A percentile compares a stretch with the other conserved stretches of the same genome.
Conservation (phyloP, 2,888 invertebrate species). For the Adineta ricciae region DNA sequence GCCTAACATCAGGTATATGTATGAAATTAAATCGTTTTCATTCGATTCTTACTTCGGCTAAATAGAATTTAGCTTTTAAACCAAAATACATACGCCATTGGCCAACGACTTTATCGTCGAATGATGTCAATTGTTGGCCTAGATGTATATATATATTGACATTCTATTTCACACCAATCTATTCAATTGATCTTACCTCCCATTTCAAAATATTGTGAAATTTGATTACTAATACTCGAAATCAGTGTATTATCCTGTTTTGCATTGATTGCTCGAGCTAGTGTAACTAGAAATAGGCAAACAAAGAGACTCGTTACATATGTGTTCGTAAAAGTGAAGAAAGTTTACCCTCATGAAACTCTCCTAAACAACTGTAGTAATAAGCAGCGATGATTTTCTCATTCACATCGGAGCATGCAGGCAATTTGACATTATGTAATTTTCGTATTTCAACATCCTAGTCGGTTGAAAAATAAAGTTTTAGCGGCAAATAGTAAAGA, state of each 20-base stretch:
- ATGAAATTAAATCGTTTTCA: not conserved
- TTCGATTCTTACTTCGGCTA: constrained; percentile 54
- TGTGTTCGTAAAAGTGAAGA: too few species aligned
- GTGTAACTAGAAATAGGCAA: not conserved
- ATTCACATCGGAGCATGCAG: not conserved
- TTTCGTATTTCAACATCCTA: constrained; percentile 18
- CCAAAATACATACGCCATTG: constrained; percentile 59
- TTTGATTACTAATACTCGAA: constrained; percentile 11
- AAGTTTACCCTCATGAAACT: not conserved
- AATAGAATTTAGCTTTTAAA: constrained; percentile 57
- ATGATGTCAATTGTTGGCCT: constrained; percentile 44
- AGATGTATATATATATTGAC: not conserved
- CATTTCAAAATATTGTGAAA: constrained; percentile 20
- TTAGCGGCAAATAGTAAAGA: not conserved
- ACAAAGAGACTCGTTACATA: too few species aligned
- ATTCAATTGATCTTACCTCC: not conserved
- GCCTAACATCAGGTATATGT: not conserved
- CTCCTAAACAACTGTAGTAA: not conserved
- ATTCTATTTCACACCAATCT: not conserved
- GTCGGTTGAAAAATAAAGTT: constrained; percentile 1
- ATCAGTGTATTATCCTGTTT: constrained; percentile 9
- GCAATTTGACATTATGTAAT: not conserved
- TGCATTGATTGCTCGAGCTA: constrained; percentile 6
- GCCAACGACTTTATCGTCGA: constrained; percentile 53
- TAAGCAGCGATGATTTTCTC: constrained; percentile 3